phyloP scores from a whole-genome alignment of 1,140 invertebrate species.

The Brachionus plicatilis region DNA sequence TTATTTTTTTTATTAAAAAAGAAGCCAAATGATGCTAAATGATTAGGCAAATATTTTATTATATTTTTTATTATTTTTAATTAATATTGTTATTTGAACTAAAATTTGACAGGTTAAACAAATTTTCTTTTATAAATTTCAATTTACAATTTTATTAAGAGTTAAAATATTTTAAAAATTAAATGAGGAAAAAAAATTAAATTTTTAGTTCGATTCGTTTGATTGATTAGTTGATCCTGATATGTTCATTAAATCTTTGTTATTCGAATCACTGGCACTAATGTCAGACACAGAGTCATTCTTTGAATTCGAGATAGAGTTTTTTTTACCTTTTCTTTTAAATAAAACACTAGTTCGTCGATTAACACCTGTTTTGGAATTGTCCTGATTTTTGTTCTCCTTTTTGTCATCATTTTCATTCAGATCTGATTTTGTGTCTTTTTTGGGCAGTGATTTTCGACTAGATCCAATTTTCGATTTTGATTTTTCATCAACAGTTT shows the following conservation, averaged over 20 bases:
- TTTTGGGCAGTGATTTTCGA: background rate
- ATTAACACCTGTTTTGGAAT: conserved; percentile 64
- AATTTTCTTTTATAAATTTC: too few relatives aligned
- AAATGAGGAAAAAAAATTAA: background rate
- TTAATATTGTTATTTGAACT: too few relatives aligned
- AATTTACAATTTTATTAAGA: background rate
- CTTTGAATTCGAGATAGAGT: background rate
- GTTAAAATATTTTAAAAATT: background rate
- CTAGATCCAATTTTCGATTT: background rate
- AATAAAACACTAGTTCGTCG: conserved; percentile 74
- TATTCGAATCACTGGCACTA: background rate
- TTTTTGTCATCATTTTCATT: background rate
- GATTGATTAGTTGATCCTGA: conserved; percentile 26
- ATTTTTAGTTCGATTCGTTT: conserved; percentile 2
- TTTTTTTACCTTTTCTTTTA: conserved; percentile 51
- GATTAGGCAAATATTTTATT: too few relatives aligned
- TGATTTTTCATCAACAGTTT: background rate
- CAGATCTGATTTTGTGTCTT: background rate
- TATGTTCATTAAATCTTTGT: conserved; percentile 16
- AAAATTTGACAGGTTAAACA: too few relatives aligned
- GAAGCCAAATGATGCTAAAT: too few relatives aligned
- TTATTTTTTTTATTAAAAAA: too few relatives aligned
- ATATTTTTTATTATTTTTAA: too few relatives aligned
- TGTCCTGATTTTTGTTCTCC: background rate
- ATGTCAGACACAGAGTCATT: background rate